Conservation (phyloP, 2,888 invertebrate genomes). For the Sarcophaga subvicina region DNA sequence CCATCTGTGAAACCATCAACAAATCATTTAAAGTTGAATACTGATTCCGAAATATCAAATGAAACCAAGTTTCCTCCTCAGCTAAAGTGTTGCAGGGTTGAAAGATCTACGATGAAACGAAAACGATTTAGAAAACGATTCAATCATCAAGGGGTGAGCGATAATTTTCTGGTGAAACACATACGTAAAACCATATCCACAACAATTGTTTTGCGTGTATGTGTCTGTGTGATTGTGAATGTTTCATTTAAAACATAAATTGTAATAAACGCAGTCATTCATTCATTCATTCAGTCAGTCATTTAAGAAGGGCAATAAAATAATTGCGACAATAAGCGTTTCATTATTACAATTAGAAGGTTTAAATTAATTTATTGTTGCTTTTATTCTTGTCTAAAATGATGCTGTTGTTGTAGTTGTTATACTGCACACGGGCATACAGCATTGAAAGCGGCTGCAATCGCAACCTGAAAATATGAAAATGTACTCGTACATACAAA, state of each 20-base stretch:
- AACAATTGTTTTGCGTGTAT: not conserved
- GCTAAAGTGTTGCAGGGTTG: conserved; percentile 24
- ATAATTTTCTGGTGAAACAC: not conserved
- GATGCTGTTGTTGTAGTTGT: not conserved
- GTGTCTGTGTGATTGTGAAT: not conserved
- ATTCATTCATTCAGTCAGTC: conserved; percentile 23
- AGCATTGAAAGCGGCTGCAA: conserved; percentile 33
- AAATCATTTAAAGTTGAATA: conserved; percentile 48
- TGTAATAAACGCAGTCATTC: conserved; percentile 71
- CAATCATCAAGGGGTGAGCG: not conserved
- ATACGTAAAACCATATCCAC: not conserved
- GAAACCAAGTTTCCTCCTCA: no score
- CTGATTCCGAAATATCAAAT: not conserved
- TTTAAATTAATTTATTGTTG: conserved; percentile 52
- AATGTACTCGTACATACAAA: conserved; percentile 13
- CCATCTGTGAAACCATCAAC: conserved; percentile 56
- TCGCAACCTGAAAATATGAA: conserved; percentile 43
- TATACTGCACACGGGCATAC: not conserved
- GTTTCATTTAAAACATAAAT: conserved; percentile 22
- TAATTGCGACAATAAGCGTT: conserved; percentile 82
- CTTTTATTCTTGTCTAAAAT: not conserved
- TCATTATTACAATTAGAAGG: conserved; percentile 78
- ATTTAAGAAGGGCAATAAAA: conserved; percentile 79
- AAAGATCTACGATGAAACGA: conserved; percentile 21
- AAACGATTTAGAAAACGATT: conserved; percentile 9